Percentiles rank a stretch among this genome's conserved stretches.
Evolutionary conservation across 2,113 vertebrate genomes (phyloP).

Genomic region (Antennarius striatus): DNA sequence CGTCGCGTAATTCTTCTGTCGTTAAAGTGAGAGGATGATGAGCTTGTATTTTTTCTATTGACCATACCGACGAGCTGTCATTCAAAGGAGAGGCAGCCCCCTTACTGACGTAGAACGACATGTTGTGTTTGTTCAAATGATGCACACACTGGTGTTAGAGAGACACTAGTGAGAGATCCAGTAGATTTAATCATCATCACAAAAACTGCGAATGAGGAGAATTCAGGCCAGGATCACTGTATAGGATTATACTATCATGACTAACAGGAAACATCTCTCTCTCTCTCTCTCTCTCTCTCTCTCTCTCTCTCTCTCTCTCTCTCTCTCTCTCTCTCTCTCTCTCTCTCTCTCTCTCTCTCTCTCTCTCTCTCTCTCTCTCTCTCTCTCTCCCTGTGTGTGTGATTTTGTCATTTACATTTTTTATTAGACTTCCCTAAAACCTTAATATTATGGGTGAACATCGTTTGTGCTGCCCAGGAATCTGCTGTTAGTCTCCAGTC

Average conservation of each 20-base stretch:
- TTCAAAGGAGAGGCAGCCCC: neutral
- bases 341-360: conserved; percentile 1
- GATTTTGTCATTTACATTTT: neutral
- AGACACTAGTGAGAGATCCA: conserved; percentile 12
- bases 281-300: conserved; percentile 8
- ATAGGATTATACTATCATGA: conserved; percentile 23
- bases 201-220: conserved; percentile 1
- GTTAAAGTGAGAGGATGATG: neutral
- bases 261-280: neutral
- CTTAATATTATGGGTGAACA: conserved; percentile 13
- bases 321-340: neutral
- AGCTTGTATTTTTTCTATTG: neutral
- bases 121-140: neutral
- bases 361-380: neutral
- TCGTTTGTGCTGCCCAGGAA: conserved; percentile 3
- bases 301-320: neutral
- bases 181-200: conserved; percentile 1
- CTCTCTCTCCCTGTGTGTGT: neutral
- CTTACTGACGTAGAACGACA: neutral
- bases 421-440: neutral
- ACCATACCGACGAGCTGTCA: neutral
- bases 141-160: neutral
- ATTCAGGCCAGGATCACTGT: conserved; percentile 45
- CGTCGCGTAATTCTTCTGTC: neutral
- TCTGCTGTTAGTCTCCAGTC: neutral